Conservation (phyloP, 2,797 vertebrate species). For the Chaetophractus vellerosus region DNA sequence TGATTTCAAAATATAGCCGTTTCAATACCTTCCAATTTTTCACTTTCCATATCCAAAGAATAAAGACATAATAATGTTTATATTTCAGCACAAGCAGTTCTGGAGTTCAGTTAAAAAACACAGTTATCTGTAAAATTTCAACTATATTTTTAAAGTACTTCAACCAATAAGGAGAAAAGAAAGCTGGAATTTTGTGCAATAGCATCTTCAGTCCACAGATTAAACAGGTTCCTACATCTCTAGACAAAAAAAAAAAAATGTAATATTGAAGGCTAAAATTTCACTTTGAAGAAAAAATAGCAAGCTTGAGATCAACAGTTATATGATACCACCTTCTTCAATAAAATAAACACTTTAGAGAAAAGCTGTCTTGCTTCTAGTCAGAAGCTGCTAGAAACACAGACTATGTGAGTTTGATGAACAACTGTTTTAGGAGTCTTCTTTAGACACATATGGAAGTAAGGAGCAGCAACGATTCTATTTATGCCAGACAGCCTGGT, state of each 20-base stretch:
- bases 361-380: background rate
- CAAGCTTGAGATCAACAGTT: background rate
- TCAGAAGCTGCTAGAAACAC: constrained; percentile 32
- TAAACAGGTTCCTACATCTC: background rate
- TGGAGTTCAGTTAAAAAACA: constrained; percentile 34
- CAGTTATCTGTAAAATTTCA: constrained; percentile 45
- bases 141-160: constrained; percentile 2
- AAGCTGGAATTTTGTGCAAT: background rate
- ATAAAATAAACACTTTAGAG: constrained; percentile 53
- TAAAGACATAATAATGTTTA: constrained; percentile 44
- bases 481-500: background rate
- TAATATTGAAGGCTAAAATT: constrained; percentile 27
- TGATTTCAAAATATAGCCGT: constrained; percentile 47
- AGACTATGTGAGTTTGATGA: background rate
- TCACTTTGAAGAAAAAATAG: constrained; percentile 39
- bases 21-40: constrained; percentile 64
- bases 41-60: background rate
- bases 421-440: background rate
- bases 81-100: background rate
- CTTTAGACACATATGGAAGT: background rate
- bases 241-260: background rate
- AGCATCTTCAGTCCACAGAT: background rate
- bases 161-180: background rate
- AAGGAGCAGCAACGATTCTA: background rate
- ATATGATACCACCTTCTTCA: constrained; percentile 13